Evolutionary conservation across 2,797 vertebrate species (phyloP), one percentile per base, ranked within the genome.

Genomic region (Oreonectes daqikongensis): DNA sequence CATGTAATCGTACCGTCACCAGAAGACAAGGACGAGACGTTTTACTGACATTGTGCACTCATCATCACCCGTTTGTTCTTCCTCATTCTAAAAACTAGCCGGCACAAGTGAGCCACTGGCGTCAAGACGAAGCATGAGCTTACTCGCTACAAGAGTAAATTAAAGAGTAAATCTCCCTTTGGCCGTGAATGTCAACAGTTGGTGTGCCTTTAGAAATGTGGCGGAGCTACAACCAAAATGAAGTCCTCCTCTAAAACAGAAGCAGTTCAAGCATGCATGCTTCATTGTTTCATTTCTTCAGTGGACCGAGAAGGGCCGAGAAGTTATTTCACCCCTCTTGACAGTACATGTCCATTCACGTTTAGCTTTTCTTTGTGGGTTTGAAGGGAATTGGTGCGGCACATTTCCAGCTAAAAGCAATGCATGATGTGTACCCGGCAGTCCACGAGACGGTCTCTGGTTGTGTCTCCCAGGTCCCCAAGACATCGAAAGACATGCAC

Each of bases 1-100:
- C 89, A 93, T 98, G 92, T 97, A 94, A 94, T 86, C 15, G 60
- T 50, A 68, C 0, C 0, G 77, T 82, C 61, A 55, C 68, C 66
- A 44, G 7, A 63, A 59, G 72, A 81, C 70, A 81, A 53, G 85
- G 81, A 85, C 79, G 83, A 85, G 81, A 85, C 79, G 83, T 26
- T 73, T 64, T 90, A 92, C 90, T 88, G 90, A 90, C 90, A 89
- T 88, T 87, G 11, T 85, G 80, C 85, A 84, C 85, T 86, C 38
- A 30, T 76, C 85, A 74, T 78, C 79, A 77, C 79, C n/a, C n/a
- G n/a, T 81, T 83, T 81, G 83, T 81, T 72, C 78, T 86, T 84
- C 60, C 69, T 76, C 63, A 73, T 84, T 79, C 42, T n/a, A 78
- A 78, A 78, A 66, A 65, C 69, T 53, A 77, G 50, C 40, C 46